Base-by-base conservation (phyloP, 2,797 vertebrate genomes). In the Acipenser ruthenus region DNA sequence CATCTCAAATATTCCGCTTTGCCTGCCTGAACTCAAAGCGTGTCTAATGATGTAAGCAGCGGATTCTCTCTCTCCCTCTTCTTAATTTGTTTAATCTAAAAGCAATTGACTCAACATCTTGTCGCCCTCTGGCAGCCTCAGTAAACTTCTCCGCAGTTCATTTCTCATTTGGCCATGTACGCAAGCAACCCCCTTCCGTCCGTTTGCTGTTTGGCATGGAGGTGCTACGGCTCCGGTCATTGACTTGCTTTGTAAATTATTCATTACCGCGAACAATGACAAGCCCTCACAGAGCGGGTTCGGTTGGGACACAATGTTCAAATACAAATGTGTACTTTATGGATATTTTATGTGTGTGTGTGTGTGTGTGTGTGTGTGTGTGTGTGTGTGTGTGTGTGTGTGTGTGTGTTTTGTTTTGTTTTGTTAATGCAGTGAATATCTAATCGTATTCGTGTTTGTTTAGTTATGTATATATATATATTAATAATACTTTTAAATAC, bases 71-170 rank as follows among this genome's bases (percentile, higher is more conserved):
- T 15, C 18, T 15, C 76, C 76, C 78, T 82, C 79, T 76, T 79
- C 82, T 83, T 85, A 87, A 86, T 86, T 82, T 85, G 84, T 83
- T 84, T 84, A 79, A 86, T 86, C 84, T 84, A 82, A 87, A 87
- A 87, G 82, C 82, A 80, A 82, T 80, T 84, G 83, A 79, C 82
- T 78, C 85, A 82, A 83, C 81, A 82, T 85, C 79, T 70, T 79
- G 85, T 84, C 84, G 83, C 86, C 83, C 87, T 83, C 86, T 79
- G 86, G 77, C 86, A 84, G 79, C 86, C 74, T 80, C 75, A 81
- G 83, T 84, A 83, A 78, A 78, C 80, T 79, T 82, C 10, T 83
- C 82, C 74, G 74, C 74, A 84, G 78, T 84, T 86, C 80, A 85
- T 84, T 86, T 82, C 82, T 84, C 82, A 81, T 84, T 84, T 82